Conservation (phyloP, 2,113 vertebrate species). For the Speoplatyrhinus poulsoni region DNA sequence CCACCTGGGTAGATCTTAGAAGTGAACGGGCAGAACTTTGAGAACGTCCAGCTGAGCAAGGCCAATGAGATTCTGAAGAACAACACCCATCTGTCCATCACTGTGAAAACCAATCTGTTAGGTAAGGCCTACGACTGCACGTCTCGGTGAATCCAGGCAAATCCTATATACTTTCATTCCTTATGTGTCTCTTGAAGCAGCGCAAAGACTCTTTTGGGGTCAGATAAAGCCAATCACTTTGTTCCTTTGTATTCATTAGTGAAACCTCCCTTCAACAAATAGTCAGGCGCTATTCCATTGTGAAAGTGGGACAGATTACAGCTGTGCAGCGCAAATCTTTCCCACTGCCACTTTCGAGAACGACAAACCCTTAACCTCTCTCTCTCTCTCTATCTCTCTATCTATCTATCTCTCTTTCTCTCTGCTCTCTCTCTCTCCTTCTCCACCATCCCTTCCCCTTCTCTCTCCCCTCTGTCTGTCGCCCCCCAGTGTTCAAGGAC, state of each 20-base stretch:
- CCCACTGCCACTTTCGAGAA: too few relatives aligned
- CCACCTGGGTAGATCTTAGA: slow-evolving; percentile 87
- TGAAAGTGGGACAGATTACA: too few relatives aligned
- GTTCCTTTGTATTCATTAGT: not conserved
- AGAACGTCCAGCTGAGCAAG: slow-evolving; percentile 96
- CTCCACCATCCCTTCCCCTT: too few relatives aligned
- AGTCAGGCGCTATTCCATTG: not conserved
- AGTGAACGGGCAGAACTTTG: slow-evolving; percentile 98
- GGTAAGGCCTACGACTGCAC: slow-evolving; percentile 73
- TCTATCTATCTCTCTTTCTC: too few relatives aligned
- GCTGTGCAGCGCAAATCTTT: too few relatives aligned
- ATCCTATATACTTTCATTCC: not conserved
- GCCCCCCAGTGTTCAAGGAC: too few relatives aligned
- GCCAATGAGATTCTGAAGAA: slow-evolving; percentile 98
- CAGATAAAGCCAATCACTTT: not conserved
- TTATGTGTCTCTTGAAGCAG: not conserved
- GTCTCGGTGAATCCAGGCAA: too few relatives aligned
- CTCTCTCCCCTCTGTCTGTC: too few relatives aligned
- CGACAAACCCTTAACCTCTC: too few relatives aligned
- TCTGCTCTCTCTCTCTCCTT: too few relatives aligned
- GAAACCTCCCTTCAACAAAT: not conserved
- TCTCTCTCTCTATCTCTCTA: too few relatives aligned
- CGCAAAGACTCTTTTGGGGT: too few relatives aligned
- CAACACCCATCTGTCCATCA: slow-evolving; percentile 98
- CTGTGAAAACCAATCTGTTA: slow-evolving; percentile 99